A percentile compares a stretch with the other conserved stretches of the same genome.
Conservation (phyloP, 2,888 invertebrate species). For the Pardosa pseudoannulata region DNA sequence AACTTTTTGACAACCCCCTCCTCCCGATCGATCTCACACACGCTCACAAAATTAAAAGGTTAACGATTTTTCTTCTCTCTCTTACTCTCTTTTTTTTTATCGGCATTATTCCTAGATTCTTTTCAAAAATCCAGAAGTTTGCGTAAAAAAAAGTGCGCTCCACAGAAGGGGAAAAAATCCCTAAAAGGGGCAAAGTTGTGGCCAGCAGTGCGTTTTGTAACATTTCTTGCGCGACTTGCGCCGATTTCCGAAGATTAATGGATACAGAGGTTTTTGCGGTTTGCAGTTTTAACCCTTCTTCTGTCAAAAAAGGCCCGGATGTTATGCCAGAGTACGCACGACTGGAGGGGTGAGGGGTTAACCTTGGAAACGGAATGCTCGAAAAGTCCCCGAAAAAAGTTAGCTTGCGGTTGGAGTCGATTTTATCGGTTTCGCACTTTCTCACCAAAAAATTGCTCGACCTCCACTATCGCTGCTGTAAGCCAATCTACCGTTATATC, state of each 20-base stretch:
- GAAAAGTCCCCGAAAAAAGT: not conserved
- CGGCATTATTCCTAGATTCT: not conserved
- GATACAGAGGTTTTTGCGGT: constrained; percentile 19
- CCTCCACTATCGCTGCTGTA: too few species aligned
- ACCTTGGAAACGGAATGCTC: not conserved
- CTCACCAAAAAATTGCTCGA: not conserved
- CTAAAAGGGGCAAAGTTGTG: not conserved
- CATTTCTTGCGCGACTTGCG: constrained; percentile 19
- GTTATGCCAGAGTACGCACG: constrained; percentile 19
- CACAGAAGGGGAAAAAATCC: not conserved
- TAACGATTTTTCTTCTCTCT: constrained; percentile 14
- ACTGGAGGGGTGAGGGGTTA: constrained; percentile 14
- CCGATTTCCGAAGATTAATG: constrained; percentile 2
- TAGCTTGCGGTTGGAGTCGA: not conserved
- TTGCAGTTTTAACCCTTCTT: not conserved
- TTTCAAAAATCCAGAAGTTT: not conserved
- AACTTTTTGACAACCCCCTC: constrained; percentile 7
- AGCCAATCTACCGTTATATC: too few species aligned
- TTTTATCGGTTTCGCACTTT: constrained; percentile 5
- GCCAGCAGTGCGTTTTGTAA: constrained; percentile 9
- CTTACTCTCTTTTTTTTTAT: not conserved
- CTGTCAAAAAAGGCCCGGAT: constrained; percentile 2
- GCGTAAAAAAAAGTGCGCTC: not conserved
- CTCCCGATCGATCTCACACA: constrained; percentile 1
- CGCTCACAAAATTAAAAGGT: constrained; percentile 17